Evolutionary conservation across 2,797 vertebrate genomes (phyloP).

Genomic region (Bufotes viridis): DNA sequence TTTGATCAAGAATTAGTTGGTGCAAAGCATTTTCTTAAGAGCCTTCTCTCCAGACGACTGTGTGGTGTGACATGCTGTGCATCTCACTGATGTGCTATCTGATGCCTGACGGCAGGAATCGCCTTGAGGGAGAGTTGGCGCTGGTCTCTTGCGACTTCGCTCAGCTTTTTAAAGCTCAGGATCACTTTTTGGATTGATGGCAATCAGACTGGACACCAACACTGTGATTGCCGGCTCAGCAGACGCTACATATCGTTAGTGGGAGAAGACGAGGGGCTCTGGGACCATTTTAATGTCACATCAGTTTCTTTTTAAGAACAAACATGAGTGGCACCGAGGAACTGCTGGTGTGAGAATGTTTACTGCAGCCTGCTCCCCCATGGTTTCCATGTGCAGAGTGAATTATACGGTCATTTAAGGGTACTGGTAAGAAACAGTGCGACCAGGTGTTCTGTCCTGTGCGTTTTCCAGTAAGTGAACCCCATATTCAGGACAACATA

Average conservation of each 20-base stretch:
- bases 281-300: conserved; percentile 68
- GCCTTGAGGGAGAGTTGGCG: conserved; percentile 80
- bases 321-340: conserved; percentile 64
- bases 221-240: conserved; percentile 70
- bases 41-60: conserved; percentile 73
- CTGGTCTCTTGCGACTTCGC: conserved; percentile 73
- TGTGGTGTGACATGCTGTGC: conserved; percentile 85
- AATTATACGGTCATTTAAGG: conserved; percentile 13
- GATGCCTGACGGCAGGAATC: conserved; percentile 86
- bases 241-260: conserved; percentile 73
- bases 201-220: conserved; percentile 71
- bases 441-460: background rate
- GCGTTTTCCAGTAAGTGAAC: no score
- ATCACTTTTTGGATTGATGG: conserved; percentile 69
- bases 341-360: conserved; percentile 48
- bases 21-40: conserved; percentile 72
- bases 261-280: conserved; percentile 66
- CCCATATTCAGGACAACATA: no score
- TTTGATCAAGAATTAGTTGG: conserved; percentile 72
- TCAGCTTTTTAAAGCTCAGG: conserved; percentile 60
- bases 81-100: conserved; percentile 79
- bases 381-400: conserved; percentile 5
- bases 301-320: conserved; percentile 66
- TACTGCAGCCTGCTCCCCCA: conserved; percentile 20
- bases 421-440: background rate